Evolutionary conservation across 2,888 invertebrate species (phyloP), one percentile per base, ranked within the genome.

Genomic region (Macrosoma leucophasiata): DNA sequence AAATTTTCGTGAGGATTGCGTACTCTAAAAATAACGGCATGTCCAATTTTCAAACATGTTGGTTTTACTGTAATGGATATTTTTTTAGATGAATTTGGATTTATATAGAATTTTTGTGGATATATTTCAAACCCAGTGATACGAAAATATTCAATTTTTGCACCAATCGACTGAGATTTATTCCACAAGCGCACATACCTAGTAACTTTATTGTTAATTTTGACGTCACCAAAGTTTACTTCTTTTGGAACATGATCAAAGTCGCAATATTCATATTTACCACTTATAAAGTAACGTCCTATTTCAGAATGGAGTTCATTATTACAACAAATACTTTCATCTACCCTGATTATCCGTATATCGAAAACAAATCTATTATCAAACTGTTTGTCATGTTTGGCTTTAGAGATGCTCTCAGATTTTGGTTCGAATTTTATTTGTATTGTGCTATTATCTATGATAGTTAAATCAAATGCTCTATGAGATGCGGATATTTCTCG

Each of bases 221-320:
- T 22, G 6, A 88, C 61, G 19, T 85, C 61, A 2, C 75, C 76
- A 41, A 88, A 77, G 39, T 78, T 47, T 0, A 89, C 39, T 4
- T 58, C 48, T 36, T 76, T 63, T 1, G 89, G 89, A 12, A 54
- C 46, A 40, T 88, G 67, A 3, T 56, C 57, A 9, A 89, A 59
- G 13, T 63, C 57, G 14, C 85, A 74, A 25, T 68, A 61, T 62
- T 88, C 87, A 36, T 76, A 84, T 54, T 86, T 76, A 0, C 88
- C 89, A 49, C 87, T 81, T 11, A 89, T 63, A 39, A 88, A 87
- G 34, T 87, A 75, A 31, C 86, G 69, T 1, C 86, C 78, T 22
- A 77, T 63, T 69, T 85, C 84, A 10, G 75, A 64, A 48, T 84
- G 81, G 14, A 50, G 43, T 46, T 81, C 81, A 41, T 66, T 53